Evolutionary conservation across 2,888 invertebrate genomes (phyloP).

Genomic region (Parnassius glacialis): DNA sequence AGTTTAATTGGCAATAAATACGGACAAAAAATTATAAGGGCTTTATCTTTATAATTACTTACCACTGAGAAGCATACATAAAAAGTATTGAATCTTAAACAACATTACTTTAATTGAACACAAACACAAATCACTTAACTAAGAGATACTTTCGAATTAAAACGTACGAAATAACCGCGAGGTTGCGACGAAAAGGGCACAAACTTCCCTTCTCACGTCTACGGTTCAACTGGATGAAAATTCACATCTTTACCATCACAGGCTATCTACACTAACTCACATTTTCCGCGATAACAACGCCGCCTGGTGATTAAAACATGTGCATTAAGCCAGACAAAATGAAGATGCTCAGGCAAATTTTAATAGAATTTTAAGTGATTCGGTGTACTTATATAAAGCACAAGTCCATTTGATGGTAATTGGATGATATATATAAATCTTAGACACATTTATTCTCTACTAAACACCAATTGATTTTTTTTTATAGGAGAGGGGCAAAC

Average conservation of each 20-base stretch:
- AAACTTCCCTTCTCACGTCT: slow-evolving; percentile 34
- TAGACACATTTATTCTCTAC: too few species aligned
- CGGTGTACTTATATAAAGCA: neutral
- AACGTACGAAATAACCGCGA: slow-evolving; percentile 1
- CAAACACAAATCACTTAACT: slow-evolving; percentile 32
- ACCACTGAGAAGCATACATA: neutral
- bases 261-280: slow-evolving; percentile 18
- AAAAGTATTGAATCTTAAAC: slow-evolving; percentile 1
- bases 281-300: slow-evolving; percentile 35
- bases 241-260: slow-evolving; percentile 25
- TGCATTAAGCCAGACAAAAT: slow-evolving; percentile 41
- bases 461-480: too few species aligned
- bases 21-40: too few species aligned
- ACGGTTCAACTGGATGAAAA: slow-evolving; percentile 38
- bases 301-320: slow-evolving; percentile 51
- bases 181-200: slow-evolving; percentile 28
- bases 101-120: slow-evolving; percentile 13
- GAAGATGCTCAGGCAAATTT: slow-evolving; percentile 37
- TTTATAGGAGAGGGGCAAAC: too few species aligned
- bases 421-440: too few species aligned
- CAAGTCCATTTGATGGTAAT: too few species aligned
- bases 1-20: neutral
- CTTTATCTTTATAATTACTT: neutral
- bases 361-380: slow-evolving; percentile 20
- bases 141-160: neutral